Base-by-base conservation (phyloP, 2,888 invertebrate genomes). In the Tanypteryx hageni region DNA sequence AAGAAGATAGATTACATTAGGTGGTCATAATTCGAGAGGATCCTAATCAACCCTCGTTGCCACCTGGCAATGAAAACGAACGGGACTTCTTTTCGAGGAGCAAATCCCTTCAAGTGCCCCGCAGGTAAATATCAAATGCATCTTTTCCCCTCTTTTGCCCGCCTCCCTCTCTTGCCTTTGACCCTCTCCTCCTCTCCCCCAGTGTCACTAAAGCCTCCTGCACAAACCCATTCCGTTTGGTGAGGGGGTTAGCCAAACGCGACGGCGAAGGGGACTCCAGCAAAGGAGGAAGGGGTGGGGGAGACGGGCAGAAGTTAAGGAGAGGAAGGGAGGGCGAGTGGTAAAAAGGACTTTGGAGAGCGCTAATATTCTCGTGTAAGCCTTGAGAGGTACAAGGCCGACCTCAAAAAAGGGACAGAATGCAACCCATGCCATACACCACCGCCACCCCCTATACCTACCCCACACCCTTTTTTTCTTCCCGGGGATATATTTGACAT, bases 331-430 rank as follows among this genome's bases (percentile, higher is more conserved):
- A 7, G 56, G n/a, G 31, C 5, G 10, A 13, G 13, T 7, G 61
- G 86, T 16, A 16, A 31, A 2, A 44, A 44, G 44, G 83, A 56
- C 9, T n/a, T 27, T 10, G 9, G 89, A 89, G 89, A 64, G 18
- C n/a, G 89, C 68, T 89, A 68, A 68, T 89, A 68, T 64, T 44
- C 64, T 64, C 89, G 89, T 31, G 86, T 27, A 61, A 85, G 22
- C 83, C 83, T 83, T 14, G 85, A 85, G 85, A 57, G 56, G 56
- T 83, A 83, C 83, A 83, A 83, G 83, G 18, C 11, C 18, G 64
- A 44, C 44, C 83, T 83, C 83, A 13, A 61, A 61, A 59, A 58
- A 86, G 44, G 83, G 83, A 16, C 56, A 64, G 86, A 64, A 68
- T 64, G 61, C 89, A 89, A 64, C 89, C 89, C 68, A 44, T 89